phyloP scores from a whole-genome alignment of 1,140 invertebrate genomes.

The Oryzaephilus surinamensis region DNA sequence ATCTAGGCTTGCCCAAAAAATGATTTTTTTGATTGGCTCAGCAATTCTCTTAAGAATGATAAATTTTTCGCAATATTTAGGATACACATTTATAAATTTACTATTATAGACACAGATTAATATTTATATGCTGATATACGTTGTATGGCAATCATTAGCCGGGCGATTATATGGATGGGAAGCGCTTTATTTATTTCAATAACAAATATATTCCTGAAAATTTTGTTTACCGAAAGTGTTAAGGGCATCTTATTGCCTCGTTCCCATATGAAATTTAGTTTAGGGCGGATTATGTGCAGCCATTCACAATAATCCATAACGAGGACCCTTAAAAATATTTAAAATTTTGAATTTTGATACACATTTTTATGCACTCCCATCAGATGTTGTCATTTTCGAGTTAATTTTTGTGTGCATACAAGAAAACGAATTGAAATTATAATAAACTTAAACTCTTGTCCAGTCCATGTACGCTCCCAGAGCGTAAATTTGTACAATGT shows the following conservation, averaged over 20 bases:
- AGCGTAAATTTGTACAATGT: conserved; percentile 8
- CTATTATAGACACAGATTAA: conserved; percentile 16
- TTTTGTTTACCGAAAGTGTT: conserved; percentile 5
- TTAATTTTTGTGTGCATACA: conserved; percentile 5
- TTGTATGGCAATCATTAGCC: conserved; percentile 28
- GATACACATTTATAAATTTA: conserved; percentile 9
- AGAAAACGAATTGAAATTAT: conserved; percentile 8
- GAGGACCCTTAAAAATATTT: conserved; percentile 23
- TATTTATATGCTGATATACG: too few species aligned
- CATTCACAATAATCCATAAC: conserved; percentile 37
- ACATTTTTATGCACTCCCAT: conserved; percentile 12
- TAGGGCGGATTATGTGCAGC: conserved; percentile 39
- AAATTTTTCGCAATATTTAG: conserved; percentile 16
- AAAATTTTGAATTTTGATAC: conserved; percentile 19
- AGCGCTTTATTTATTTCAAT: conserved; percentile 18
- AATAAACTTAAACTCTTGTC: neutral
- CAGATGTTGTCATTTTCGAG: conserved; percentile 7
- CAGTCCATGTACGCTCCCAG: conserved; percentile 7
- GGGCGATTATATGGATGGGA: conserved; percentile 28
- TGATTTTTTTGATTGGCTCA: conserved; percentile 36
- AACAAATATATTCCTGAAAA: conserved; percentile 11
- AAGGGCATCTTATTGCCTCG: conserved; percentile 33
- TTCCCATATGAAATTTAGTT: conserved; percentile 13
- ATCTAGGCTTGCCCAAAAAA: conserved; percentile 25
- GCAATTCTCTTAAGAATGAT: conserved; percentile 32